Conservation (phyloP, 2,888 invertebrate species). For the Euzetes globulus region DNA sequence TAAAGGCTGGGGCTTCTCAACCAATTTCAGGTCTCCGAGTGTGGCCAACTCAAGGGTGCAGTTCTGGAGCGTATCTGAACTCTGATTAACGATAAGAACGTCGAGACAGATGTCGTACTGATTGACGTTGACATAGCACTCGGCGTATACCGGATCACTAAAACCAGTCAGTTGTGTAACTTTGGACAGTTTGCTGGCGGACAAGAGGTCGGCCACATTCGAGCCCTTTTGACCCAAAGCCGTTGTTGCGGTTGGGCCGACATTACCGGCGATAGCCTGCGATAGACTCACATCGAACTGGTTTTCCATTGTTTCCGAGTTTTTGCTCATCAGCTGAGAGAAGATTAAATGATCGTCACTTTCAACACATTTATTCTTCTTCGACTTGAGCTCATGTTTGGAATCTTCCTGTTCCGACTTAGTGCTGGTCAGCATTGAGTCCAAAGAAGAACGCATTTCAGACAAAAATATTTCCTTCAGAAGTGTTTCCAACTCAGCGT, state of each 20-base stretch:
- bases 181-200: slow-evolving; percentile 54
- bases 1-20: slow-evolving; percentile 91
- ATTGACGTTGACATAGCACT: slow-evolving; percentile 98
- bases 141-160: slow-evolving; percentile 98
- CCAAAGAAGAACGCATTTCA: slow-evolving; percentile 67
- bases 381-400: slow-evolving; percentile 58
- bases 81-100: slow-evolving; percentile 96
- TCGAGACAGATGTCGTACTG: slow-evolving; percentile 98
- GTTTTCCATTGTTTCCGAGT: slow-evolving; percentile 35
- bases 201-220: slow-evolving; percentile 46
- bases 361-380: slow-evolving; percentile 47
- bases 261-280: slow-evolving; percentile 65
- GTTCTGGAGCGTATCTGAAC: slow-evolving; percentile 93
- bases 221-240: slow-evolving; percentile 45
- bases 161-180: slow-evolving; percentile 95
- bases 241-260: slow-evolving; percentile 36
- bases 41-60: slow-evolving; percentile 96
- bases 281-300: slow-evolving; percentile 82
- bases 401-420: slow-evolving; percentile 48
- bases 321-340: slow-evolving; percentile 35
- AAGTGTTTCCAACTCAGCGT: slow-evolving; percentile 58
- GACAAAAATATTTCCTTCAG: slow-evolving; percentile 64
- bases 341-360: slow-evolving; percentile 36
- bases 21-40: slow-evolving; percentile 90
- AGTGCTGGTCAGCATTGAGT: slow-evolving; percentile 62